Percentiles rank a stretch among this genome's conserved stretches.
Conservation (phyloP, 2,888 invertebrate species). For the Fabriciana adippe region DNA sequence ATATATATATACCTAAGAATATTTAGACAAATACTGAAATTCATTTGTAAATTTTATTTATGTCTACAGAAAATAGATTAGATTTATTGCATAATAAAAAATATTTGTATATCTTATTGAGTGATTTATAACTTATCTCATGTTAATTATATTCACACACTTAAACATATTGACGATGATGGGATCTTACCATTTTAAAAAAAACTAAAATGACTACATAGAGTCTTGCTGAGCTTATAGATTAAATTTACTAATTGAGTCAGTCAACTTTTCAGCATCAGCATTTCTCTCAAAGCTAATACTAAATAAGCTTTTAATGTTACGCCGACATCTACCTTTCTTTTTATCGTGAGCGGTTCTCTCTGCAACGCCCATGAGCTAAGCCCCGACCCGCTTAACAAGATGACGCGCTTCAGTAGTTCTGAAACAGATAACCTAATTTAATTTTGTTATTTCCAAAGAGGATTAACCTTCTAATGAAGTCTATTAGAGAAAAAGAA, state of each 20-base stretch:
- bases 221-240: neutral
- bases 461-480: slow-evolving; percentile 58
- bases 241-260: slow-evolving; percentile 34
- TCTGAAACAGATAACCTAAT: slow-evolving; percentile 85
- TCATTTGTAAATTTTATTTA: no score
- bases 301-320: slow-evolving; percentile 45
- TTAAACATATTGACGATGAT: neutral
- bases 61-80: no score
- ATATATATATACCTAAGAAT: neutral
- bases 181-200: neutral
- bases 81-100: no score
- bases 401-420: slow-evolving; percentile 92
- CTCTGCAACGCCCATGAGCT: slow-evolving; percentile 96
- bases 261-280: slow-evolving; percentile 34
- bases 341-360: slow-evolving; percentile 90
- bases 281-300: slow-evolving; percentile 35
- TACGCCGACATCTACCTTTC: slow-evolving; percentile 68
- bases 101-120: no score
- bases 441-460: slow-evolving; percentile 66
- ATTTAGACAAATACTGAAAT: neutral
- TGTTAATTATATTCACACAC: no score
- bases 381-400: slow-evolving; percentile 94
- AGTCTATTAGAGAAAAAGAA: slow-evolving; percentile 54
- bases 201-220: neutral
- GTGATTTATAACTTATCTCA: no score